These are phyloP conservation scores for Galeopterus variegatus DNA, from an alignment of 2,113 vertebrate genomes.

Conservation along the genomic window DNA sequence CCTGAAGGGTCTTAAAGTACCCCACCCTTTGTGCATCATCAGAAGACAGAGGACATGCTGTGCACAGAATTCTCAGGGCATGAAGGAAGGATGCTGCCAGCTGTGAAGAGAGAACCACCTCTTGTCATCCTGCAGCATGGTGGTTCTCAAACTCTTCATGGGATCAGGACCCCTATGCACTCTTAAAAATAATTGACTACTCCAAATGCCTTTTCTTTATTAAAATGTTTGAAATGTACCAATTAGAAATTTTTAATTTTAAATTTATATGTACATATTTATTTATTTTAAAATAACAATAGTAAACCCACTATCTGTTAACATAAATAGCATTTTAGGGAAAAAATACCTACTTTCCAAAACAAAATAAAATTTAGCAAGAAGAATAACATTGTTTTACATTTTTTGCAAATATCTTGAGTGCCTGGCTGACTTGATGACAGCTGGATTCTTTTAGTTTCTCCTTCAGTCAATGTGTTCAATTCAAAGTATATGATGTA, in stretches of 20 bases:
- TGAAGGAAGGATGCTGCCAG: neutral
- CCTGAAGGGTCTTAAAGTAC: neutral
- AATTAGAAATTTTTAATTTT: neutral
- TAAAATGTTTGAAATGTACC: slow-evolving; percentile 17
- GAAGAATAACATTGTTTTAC: neutral
- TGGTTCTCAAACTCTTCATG: neutral
- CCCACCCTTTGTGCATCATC: neutral
- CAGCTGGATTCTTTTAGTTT: neutral
- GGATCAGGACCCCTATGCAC: neutral
- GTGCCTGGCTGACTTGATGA: neutral
- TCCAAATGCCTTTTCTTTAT: neutral
- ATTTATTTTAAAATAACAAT: slow-evolving; percentile 17
- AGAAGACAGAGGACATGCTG: neutral
- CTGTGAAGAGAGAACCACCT: no score
- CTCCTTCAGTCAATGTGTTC: neutral
- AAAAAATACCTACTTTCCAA: slow-evolving; percentile 2
- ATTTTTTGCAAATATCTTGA: neutral
- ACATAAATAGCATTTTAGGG: neutral
- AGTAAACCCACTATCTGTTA: neutral
- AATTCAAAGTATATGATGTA: neutral
- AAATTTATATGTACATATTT: neutral
- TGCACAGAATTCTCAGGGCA: rapidly evolving
- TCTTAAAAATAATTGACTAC: neutral
- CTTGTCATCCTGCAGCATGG: neutral
- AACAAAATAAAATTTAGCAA: neutral